These are phyloP conservation scores for Scaptomyza graminum DNA, from an alignment of 1,140 invertebrate genomes.

Conservation along the genomic window DNA sequence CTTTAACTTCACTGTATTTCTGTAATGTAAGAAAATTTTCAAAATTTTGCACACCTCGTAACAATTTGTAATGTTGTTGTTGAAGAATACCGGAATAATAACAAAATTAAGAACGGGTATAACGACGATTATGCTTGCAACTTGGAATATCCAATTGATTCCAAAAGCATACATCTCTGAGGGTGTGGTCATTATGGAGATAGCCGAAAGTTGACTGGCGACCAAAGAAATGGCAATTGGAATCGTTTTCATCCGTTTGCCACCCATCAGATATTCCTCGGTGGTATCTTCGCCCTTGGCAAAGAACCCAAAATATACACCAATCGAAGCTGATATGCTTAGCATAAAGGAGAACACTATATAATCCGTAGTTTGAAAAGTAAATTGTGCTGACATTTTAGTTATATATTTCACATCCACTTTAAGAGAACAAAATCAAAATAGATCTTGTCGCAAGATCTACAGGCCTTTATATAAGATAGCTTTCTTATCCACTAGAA, in stretches of 20 bases:
- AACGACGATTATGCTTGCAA: slow-evolving; percentile 87
- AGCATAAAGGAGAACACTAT: slow-evolving; percentile 87
- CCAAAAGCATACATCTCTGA: slow-evolving; percentile 92
- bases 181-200: slow-evolving; percentile 90
- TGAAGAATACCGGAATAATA: slow-evolving; percentile 93
- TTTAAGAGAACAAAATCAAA: slow-evolving; percentile 27
- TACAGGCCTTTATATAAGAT: slow-evolving; percentile 35
- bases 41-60: slow-evolving; percentile 88
- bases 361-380: slow-evolving; percentile 85
- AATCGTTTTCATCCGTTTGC: slow-evolving; percentile 87
- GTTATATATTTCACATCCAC: slow-evolving; percentile 6
- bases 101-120: slow-evolving; percentile 87
- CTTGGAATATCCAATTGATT: slow-evolving; percentile 87
- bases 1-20: not conserved
- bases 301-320: slow-evolving; percentile 87
- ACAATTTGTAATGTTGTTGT: slow-evolving; percentile 90
- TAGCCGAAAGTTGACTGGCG: slow-evolving; percentile 91
- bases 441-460: slow-evolving; percentile 4
- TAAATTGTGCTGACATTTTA: slow-evolving; percentile 66
- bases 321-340: slow-evolving; percentile 86
- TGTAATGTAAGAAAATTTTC: not conserved
- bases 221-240: slow-evolving; percentile 88
- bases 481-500: no score
- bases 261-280: slow-evolving; percentile 86
- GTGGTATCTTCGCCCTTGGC: slow-evolving; percentile 84